Conservation (phyloP, 2,113 vertebrate species). For the Eolophus roseicapilla region DNA sequence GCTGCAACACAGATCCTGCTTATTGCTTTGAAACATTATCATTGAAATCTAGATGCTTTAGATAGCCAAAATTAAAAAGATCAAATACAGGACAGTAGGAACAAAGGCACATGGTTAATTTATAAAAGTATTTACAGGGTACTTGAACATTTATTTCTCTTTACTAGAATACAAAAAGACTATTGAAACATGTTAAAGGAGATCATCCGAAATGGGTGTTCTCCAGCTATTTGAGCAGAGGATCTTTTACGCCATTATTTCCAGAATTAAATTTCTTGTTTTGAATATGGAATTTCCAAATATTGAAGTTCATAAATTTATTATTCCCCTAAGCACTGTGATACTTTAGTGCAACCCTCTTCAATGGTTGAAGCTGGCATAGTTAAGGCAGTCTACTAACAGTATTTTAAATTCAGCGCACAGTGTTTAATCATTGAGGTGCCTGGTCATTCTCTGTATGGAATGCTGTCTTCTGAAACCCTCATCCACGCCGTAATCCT, state of each 20-base stretch:
- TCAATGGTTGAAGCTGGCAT: neutral
- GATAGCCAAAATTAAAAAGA: slow-evolving; percentile 21
- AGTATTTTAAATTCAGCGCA: neutral
- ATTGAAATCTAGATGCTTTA: neutral
- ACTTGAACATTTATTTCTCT: neutral
- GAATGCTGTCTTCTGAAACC: neutral
- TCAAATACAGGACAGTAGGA: neutral
- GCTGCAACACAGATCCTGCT: slow-evolving; percentile 12
- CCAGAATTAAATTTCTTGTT: neutral
- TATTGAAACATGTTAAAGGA: neutral
- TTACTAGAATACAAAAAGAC: neutral
- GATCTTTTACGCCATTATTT: neutral
- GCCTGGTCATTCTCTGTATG: neutral
- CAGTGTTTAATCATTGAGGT: neutral
- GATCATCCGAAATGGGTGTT: neutral
- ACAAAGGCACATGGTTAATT: slow-evolving; percentile 53
- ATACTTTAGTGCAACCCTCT: slow-evolving; percentile 1
- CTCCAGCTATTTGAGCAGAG: fast-evolving
- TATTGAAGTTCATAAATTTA: neutral
- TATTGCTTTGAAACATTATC: slow-evolving; percentile 44
- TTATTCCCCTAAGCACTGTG: neutral
- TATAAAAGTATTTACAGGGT: slow-evolving; percentile 55
- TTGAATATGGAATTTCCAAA: neutral
- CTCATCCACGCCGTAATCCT: neutral
- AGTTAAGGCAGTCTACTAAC: slow-evolving; percentile 28